These are phyloP conservation scores for Pegoplata infirma DNA, from an alignment of 2,888 invertebrate species.

Conservation along the genomic window DNA sequence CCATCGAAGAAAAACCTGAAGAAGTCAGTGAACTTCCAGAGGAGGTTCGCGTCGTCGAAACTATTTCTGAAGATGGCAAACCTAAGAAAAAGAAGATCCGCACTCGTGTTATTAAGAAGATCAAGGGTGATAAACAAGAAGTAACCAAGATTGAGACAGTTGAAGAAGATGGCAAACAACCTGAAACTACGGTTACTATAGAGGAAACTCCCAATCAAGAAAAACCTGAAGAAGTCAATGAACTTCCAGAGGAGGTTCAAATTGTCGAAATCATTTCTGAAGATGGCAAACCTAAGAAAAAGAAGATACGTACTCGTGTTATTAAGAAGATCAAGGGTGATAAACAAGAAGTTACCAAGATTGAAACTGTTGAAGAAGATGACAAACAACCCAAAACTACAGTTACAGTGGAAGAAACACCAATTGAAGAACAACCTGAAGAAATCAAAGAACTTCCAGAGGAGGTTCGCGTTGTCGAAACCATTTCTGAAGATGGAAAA, in stretches of 20 bases:
- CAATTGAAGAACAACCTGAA: conserved; percentile 5
- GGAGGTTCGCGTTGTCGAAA: conserved; percentile 8
- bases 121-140: conserved; percentile 18
- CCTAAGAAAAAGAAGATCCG: conserved; percentile 26
- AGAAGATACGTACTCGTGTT: conserved; percentile 20
- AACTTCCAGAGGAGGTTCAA: conserved; percentile 18
- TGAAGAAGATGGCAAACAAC: conserved; percentile 20
- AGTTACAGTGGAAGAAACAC: conserved; percentile 16
- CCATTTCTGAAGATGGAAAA: conserved; percentile 19
- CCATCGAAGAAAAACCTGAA: background rate
- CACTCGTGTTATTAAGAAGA: conserved; percentile 13
- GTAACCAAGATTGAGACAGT: conserved; percentile 16
- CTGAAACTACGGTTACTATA: conserved; percentile 1
- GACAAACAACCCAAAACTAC: conserved; percentile 27
- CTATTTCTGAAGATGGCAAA: conserved; percentile 3
- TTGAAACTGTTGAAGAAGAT: conserved; percentile 32
- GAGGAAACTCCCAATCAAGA: background rate
- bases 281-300: conserved; percentile 18
- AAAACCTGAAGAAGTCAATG: background rate
- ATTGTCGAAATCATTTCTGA: conserved; percentile 3
- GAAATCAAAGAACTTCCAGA: conserved; percentile 12
- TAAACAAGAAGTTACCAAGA: conserved; percentile 28
- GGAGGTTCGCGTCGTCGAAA: conserved; percentile 11
- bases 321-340: conserved; percentile 27
- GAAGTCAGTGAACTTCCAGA: conserved; percentile 16